These are phyloP conservation scores for Microtus ochrogaster DNA, from an alignment of 2,113 vertebrate species.

Conservation along the genomic window DNA sequence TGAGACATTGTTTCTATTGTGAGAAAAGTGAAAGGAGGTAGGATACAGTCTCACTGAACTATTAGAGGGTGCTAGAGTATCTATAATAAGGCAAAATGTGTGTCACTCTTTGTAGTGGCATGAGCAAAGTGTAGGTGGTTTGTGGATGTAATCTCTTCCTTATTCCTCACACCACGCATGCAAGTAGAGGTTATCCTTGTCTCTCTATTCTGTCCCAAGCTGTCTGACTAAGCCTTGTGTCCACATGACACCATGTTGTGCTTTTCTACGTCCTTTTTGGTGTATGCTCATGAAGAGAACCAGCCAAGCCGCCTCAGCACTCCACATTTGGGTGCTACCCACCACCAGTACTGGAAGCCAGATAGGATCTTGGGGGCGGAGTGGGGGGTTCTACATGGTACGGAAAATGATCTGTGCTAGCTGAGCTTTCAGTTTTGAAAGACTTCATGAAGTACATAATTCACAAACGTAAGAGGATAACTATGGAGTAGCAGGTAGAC, in stretches of 20 bases:
- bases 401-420: not conserved
- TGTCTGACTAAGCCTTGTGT: not conserved
- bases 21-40: not conserved
- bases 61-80: not conserved
- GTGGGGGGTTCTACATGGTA: not conserved
- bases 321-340: not conserved
- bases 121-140: not conserved
- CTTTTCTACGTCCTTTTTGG: not conserved
- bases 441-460: not conserved
- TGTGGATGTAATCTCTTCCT: not conserved
- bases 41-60: not conserved
- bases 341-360: not conserved
- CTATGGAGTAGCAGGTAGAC: not conserved
- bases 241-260: not conserved
- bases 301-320: not conserved
- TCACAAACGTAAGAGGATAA: not conserved
- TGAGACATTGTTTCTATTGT: not conserved
- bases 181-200: not conserved
- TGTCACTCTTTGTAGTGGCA: not conserved
- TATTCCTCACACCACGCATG: slow-evolving; percentile 1
- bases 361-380: not conserved
- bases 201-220: not conserved
- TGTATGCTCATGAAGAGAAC: not conserved
- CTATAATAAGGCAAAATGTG: not conserved
- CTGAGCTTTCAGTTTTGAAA: not conserved